Evolutionary conservation across 2,888 invertebrate genomes (phyloP).

Genomic region (Mylabris sibirica): DNA sequence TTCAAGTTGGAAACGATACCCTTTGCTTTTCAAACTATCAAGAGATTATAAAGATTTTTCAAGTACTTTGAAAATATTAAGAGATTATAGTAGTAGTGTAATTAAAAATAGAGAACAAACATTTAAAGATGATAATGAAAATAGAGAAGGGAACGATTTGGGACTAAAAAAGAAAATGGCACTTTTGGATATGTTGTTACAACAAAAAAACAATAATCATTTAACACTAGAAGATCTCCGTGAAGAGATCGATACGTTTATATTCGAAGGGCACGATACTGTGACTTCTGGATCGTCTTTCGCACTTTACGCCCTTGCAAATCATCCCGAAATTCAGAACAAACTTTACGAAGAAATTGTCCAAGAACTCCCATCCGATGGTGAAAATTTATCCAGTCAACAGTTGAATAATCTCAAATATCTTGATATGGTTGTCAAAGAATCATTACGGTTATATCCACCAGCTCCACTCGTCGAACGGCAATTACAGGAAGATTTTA

Average conservation of each 20-base stretch:
- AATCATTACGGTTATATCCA: slow-evolving; percentile 33
- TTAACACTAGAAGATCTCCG: slow-evolving; percentile 62
- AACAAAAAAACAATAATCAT: slow-evolving; percentile 58
- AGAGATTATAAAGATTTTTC: not conserved
- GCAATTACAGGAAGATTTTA: slow-evolving; percentile 22
- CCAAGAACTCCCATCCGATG: slow-evolving; percentile 23
- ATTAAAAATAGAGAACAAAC: slow-evolving; percentile 60
- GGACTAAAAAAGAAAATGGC: slow-evolving; percentile 15
- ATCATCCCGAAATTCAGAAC: slow-evolving; percentile 37
- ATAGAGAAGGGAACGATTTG: not conserved
- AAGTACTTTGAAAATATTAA: slow-evolving; percentile 57
- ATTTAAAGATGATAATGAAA: slow-evolving; percentile 1
- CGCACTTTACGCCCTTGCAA: slow-evolving; percentile 36
- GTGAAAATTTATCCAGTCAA: slow-evolving; percentile 17
- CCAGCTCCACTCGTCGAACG: slow-evolving; percentile 34
- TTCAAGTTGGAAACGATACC: slow-evolving; percentile 16
- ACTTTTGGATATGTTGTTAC: slow-evolving; percentile 51
- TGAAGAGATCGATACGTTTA: slow-evolving; percentile 66
- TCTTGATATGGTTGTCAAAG: slow-evolving; percentile 39
- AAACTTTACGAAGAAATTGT: slow-evolving; percentile 39
- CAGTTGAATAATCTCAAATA: slow-evolving; percentile 37
- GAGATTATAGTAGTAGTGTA: slow-evolving; percentile 64
- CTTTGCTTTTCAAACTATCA: slow-evolving; percentile 9
- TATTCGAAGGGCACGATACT: slow-evolving; percentile 60
- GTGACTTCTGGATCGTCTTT: slow-evolving; percentile 37